Evolutionary conservation across 2,113 vertebrate species (phyloP).

Genomic region (Pomatostomus ruficeps): DNA sequence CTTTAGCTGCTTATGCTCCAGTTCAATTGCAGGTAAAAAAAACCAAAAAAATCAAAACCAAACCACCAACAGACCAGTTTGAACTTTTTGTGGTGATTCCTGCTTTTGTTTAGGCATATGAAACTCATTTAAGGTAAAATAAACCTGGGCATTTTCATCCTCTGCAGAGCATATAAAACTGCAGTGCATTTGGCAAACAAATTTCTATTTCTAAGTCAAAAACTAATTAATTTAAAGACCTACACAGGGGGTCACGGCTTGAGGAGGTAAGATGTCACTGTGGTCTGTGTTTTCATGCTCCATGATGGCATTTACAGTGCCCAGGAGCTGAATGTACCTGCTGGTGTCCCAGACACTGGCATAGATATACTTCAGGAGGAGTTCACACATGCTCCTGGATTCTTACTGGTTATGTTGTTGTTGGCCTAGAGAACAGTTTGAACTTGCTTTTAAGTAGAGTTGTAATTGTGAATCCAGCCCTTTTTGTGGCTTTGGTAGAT

Average conservation of each 20-base stretch:
- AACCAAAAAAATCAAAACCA: not conserved
- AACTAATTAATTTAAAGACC: not conserved
- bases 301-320: not conserved
- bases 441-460: not conserved
- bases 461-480: not conserved
- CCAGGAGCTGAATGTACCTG: not conserved
- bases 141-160: not conserved
- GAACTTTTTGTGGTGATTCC: not conserved
- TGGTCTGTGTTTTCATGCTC: not conserved
- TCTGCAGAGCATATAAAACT: accelerated
- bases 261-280: not conserved
- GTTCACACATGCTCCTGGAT: not conserved
- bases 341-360: not conserved
- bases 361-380: not conserved
- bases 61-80: not conserved
- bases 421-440: not conserved
- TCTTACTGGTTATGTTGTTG: not conserved
- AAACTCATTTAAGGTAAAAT: not conserved
- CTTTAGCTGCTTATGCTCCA: not conserved
- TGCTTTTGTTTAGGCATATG: not conserved
- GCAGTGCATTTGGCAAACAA: not conserved
- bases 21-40: not conserved
- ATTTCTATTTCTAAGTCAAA: not conserved
- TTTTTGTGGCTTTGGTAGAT: not conserved
- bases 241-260: not conserved